Percentiles rank a stretch among this genome's conserved stretches.
phyloP scores from a whole-genome alignment of 2,888 invertebrate genomes.

The Myathropa florea region DNA sequence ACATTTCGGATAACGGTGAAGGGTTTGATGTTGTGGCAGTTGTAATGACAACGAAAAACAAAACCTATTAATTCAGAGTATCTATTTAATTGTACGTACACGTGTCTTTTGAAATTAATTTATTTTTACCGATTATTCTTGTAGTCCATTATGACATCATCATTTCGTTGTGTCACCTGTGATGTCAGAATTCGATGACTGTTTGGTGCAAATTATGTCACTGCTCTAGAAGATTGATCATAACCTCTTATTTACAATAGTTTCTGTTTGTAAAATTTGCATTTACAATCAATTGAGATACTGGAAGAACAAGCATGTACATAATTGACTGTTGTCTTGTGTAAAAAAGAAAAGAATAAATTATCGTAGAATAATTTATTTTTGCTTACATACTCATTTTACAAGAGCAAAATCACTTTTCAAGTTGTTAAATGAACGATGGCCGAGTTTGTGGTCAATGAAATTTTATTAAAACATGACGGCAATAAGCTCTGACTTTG shows the following conservation, averaged over 20 bases:
- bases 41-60: too few relatives aligned
- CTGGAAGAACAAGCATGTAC: background rate
- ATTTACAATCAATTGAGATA: background rate
- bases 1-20: too few relatives aligned
- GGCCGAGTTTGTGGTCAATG: background rate
- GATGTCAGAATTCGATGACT: constrained; percentile 45
- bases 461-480: too few relatives aligned
- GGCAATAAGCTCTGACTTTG: too few relatives aligned
- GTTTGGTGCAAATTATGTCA: constrained; percentile 14
- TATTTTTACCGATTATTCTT: background rate
- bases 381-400: background rate
- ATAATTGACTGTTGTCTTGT: background rate
- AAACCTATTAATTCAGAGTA: too few relatives aligned
- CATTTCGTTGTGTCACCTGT: constrained; percentile 5
- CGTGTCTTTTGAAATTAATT: too few relatives aligned
- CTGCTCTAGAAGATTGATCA: constrained; percentile 9
- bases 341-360: background rate
- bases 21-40: too few relatives aligned
- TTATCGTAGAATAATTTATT: background rate
- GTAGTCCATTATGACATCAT: constrained; percentile 46
- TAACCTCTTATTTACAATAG: background rate
- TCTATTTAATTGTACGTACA: too few relatives aligned
- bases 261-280: background rate
- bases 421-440: background rate
- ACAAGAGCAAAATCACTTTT: background rate